Percentiles rank a stretch among this genome's conserved stretches.
phyloP scores from a whole-genome alignment of 2,113 vertebrate species.

The Emydocephalus ijimae region DNA sequence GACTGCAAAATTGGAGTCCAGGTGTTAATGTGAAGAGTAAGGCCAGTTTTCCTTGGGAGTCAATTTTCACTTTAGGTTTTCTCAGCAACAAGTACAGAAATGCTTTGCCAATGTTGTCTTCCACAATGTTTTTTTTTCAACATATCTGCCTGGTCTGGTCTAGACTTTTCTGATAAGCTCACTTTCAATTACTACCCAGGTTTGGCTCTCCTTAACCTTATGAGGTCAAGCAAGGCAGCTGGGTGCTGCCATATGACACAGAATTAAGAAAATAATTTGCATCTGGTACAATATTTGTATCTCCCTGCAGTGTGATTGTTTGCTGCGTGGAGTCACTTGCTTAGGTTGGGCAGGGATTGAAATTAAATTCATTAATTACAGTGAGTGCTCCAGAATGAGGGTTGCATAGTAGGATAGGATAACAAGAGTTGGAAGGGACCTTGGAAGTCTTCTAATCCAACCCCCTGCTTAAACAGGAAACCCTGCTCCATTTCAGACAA shows the following conservation, averaged over 20 bases:
- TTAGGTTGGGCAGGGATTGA: too few species aligned
- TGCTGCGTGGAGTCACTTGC: too few species aligned
- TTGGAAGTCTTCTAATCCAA: too few species aligned
- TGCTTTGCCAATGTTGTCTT: neutral
- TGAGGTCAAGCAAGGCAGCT: neutral
- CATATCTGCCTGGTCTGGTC: neutral
- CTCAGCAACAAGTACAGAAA: neutral
- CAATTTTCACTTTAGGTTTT: neutral
- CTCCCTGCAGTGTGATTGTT: neutral
- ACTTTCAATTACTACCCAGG: neutral
- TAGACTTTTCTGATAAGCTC: neutral
- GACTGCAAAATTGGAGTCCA: neutral
- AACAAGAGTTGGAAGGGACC: too few species aligned
- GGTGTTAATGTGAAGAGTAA: neutral
- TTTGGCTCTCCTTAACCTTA: neutral
- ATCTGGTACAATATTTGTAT: neutral
- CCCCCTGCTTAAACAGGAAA: too few species aligned
- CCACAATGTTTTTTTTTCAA: neutral
- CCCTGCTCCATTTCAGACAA: too few species aligned
- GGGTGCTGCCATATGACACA: neutral
- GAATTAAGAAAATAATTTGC: neutral
- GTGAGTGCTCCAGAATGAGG: too few species aligned
- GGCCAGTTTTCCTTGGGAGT: neutral
- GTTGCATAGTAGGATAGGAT: too few species aligned
- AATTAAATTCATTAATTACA: too few species aligned